A percentile compares a stretch with the other conserved stretches of the same genome.
Conservation (phyloP, 1,140 invertebrate genomes). For the Diuraphis noxia region DNA sequence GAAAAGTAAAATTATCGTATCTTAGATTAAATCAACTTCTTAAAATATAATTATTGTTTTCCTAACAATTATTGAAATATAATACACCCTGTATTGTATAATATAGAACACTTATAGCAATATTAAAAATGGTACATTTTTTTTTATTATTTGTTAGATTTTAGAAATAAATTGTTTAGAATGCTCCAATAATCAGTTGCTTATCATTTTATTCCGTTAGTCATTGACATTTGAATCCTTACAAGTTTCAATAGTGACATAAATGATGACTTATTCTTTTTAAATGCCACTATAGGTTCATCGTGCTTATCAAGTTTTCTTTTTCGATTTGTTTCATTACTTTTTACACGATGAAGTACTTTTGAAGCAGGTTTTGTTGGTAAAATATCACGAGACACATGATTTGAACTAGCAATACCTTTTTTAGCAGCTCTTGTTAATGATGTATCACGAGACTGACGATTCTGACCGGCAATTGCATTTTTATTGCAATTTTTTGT, state of each 20-base stretch:
- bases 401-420: not conserved
- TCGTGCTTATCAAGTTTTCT: not conserved
- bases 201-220: not conserved
- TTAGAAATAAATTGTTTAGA: not conserved
- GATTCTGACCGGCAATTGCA: too few relatives aligned
- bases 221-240: not conserved
- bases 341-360: not conserved
- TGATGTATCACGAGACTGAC: too few relatives aligned
- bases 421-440: too few relatives aligned
- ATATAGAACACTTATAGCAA: too few relatives aligned
- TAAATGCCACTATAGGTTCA: not conserved
- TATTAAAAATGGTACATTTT: not conserved
- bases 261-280: not conserved
- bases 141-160: not conserved
- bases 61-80: not conserved
- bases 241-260: not conserved
- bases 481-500: not conserved
- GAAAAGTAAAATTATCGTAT: not conserved
- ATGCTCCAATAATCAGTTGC: not conserved
- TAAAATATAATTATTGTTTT: not conserved
- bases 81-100: not conserved
- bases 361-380: not conserved
- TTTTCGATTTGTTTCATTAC: not conserved
- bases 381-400: not conserved
- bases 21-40: not conserved